phyloP scores from a whole-genome alignment of 2,113 vertebrate genomes.

The human region GRCh38 chr1:10692001-10692500 shows the following conservation, averaged over 20 bases:
- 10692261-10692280: constrained; percentile 29
- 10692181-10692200: not conserved
- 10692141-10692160: not conserved
- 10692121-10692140: not conserved
- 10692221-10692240: constrained; percentile 26
- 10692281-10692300: constrained; percentile 55
- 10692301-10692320: constrained; percentile 37
- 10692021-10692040: constrained; percentile 41
- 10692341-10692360: not conserved
- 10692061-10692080: not conserved
- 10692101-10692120: not conserved
- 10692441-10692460: constrained; percentile 62
- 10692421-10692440: constrained; percentile 58
- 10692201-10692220: not conserved
- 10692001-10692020: constrained; percentile 68
- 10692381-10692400: constrained; percentile 60
- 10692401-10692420: constrained; percentile 68
- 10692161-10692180: not conserved
- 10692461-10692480: constrained; percentile 49
- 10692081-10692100: not conserved
- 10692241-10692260: not conserved
- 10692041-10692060: not conserved
- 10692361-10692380: not conserved
- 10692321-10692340: constrained; percentile 25
- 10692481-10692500: constrained; percentile 31